These are phyloP conservation scores for Labrus mixtus DNA, from an alignment of 2,113 vertebrate species.

Conservation along the genomic window DNA sequence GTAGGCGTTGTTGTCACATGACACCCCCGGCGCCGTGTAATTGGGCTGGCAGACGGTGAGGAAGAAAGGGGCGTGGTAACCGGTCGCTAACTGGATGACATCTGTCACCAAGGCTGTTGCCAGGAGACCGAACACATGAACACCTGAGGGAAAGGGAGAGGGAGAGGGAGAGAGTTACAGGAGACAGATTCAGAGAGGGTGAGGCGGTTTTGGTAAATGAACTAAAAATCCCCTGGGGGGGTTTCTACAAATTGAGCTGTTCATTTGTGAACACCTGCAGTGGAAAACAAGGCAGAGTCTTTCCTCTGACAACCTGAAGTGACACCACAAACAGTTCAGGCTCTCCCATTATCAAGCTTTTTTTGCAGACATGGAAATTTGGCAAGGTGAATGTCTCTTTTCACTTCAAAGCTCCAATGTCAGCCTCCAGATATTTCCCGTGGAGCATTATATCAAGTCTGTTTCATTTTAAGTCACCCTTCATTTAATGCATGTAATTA, in stretches of 20 bases:
- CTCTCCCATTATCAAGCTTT: slow-evolving; percentile 10
- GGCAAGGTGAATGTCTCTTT: slow-evolving; percentile 56
- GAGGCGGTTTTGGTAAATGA: slow-evolving; percentile 35
- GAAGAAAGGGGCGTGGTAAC: slow-evolving; percentile 97
- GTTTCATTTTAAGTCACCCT: slow-evolving; percentile 55
- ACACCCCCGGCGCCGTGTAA: slow-evolving; percentile 92
- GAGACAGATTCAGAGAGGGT: slow-evolving; percentile 15
- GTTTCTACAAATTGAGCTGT: slow-evolving; percentile 13
- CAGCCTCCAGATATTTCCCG: slow-evolving; percentile 50
- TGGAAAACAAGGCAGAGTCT: background rate
- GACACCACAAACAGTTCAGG: slow-evolving; percentile 12
- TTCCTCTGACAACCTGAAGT: slow-evolving; percentile 19
- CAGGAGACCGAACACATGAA: slow-evolving; percentile 96
- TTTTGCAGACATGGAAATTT: slow-evolving; percentile 24
- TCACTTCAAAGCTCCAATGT: slow-evolving; percentile 68
- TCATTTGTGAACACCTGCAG: slow-evolving; percentile 41
- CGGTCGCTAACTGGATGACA: slow-evolving; percentile 95
- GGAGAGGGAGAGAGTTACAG: slow-evolving; percentile 36
- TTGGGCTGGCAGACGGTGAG: slow-evolving; percentile 98
- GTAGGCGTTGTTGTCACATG: slow-evolving; percentile 93
- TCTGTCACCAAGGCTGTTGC: slow-evolving; percentile 97
- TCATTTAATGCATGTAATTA: slow-evolving; percentile 63
- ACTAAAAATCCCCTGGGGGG: slow-evolving; percentile 43
- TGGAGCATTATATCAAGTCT: slow-evolving; percentile 29
- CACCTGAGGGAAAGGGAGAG: slow-evolving; percentile 82